Evolutionary conservation across 2,113 vertebrate genomes (phyloP).

Genomic region (Megaceryle maxima): DNA sequence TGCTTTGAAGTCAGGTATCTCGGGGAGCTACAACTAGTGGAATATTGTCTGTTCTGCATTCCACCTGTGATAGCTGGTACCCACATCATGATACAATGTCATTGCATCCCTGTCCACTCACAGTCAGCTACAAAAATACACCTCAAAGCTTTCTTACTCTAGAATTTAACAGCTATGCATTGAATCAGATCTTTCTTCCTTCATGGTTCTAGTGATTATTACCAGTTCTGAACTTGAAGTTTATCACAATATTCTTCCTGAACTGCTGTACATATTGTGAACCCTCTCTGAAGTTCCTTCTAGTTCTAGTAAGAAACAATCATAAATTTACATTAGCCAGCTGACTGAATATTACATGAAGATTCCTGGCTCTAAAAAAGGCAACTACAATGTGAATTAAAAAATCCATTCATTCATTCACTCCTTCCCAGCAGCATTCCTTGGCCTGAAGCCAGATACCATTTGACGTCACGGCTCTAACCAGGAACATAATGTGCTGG

Average conservation of each 20-base stretch:
- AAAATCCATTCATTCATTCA: conserved; percentile 44
- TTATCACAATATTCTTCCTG: not conserved
- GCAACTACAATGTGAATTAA: conserved; percentile 7
- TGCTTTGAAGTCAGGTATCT: not conserved
- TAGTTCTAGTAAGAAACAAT: not conserved
- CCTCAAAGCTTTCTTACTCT: not conserved
- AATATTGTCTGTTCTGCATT: not conserved
- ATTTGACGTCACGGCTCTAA: conserved; percentile 75
- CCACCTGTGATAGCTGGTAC: not conserved
- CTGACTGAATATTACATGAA: not conserved
- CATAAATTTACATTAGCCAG: not conserved
- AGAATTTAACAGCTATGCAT: not conserved
- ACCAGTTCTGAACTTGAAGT: not conserved
- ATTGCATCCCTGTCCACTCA: not conserved
- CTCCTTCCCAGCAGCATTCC: conserved; percentile 65
- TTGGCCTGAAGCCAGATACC: conserved; percentile 73
- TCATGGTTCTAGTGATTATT: not conserved
- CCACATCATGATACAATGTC: not conserved
- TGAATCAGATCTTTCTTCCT: not conserved
- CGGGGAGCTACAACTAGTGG: not conserved
- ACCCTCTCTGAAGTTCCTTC: not conserved
- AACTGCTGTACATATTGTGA: not conserved
- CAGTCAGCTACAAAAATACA: not conserved
- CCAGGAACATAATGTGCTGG: conserved; percentile 83
- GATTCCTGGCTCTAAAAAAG: not conserved